Percentiles rank a stretch among this genome's conserved stretches.
Conservation (phyloP, 2,113 vertebrate genomes). For the Dasyornis broadbenti region DNA sequence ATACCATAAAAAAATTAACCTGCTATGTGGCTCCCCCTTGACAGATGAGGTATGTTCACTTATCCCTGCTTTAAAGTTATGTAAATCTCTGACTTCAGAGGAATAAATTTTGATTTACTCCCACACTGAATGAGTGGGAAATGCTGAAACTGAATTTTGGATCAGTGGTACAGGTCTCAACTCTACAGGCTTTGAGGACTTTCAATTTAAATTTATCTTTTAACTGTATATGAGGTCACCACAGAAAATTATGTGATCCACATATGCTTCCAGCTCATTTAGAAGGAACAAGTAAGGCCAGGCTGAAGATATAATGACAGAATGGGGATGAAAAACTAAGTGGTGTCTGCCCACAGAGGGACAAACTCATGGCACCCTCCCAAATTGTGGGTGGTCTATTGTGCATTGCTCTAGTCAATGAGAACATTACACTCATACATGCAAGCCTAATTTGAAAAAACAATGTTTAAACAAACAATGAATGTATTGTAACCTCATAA, state of each 20-base stretch:
- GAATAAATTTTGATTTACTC: background rate
- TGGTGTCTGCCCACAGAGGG: background rate
- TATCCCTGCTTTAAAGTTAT: background rate
- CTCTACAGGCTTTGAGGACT: background rate
- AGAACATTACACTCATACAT: slow-evolving; percentile 1
- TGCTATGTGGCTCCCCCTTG: background rate
- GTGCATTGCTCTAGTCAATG: background rate
- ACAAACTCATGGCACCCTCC: background rate
- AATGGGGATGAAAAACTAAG: background rate
- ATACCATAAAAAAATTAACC: background rate
- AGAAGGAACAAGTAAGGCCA: background rate
- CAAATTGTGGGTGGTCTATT: slow-evolving; percentile 38
- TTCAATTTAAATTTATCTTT: background rate
- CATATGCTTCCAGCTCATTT: background rate
- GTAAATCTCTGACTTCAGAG: background rate
- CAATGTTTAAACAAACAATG: slow-evolving; percentile 35
- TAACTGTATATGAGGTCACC: background rate
- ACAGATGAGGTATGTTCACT: background rate
- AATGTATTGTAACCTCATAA: slow-evolving; percentile 3
- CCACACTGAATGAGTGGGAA: background rate
- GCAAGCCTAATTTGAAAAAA: slow-evolving; percentile 16
- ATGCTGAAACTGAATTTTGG: background rate
- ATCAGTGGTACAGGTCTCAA: background rate
- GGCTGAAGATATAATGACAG: background rate
- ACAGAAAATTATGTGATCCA: background rate